phyloP scores from a whole-genome alignment of 2,888 invertebrate species.

The Rotaria sp. region DNA sequence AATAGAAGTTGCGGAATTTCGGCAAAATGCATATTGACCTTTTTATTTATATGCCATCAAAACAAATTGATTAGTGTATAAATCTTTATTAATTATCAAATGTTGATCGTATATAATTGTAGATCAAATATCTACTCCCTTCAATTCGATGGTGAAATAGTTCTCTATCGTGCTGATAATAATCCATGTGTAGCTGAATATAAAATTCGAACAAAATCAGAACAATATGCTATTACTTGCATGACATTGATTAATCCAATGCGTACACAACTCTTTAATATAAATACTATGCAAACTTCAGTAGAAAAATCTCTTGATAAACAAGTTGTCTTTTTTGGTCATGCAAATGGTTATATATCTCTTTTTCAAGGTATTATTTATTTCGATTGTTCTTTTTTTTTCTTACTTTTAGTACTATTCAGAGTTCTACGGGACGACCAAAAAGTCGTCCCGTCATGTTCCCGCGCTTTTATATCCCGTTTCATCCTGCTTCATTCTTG shows the following conservation, averaged over 20 bases:
- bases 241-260: conserved; percentile 22
- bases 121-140: conserved; percentile 4
- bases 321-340: not conserved
- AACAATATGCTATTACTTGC: conserved; percentile 11
- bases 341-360: conserved; percentile 19
- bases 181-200: not conserved
- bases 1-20: too few relatives aligned
- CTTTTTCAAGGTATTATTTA: not conserved
- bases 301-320: not conserved
- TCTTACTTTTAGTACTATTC: too few relatives aligned
- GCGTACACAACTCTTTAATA: not conserved
- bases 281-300: not conserved
- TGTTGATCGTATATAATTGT: not conserved
- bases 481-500: too few relatives aligned
- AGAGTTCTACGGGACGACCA: too few relatives aligned
- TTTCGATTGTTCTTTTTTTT: not conserved
- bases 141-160: conserved; percentile 12
- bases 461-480: too few relatives aligned
- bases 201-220: not conserved
- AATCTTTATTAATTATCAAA: not conserved
- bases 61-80: not conserved
- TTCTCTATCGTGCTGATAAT: conserved; percentile 1
- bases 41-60: too few relatives aligned
- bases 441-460: not conserved
- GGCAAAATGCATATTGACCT: too few relatives aligned